These are phyloP conservation scores for Troides helena DNA, from an alignment of 2,888 invertebrate genomes.

Conservation along the genomic window DNA sequence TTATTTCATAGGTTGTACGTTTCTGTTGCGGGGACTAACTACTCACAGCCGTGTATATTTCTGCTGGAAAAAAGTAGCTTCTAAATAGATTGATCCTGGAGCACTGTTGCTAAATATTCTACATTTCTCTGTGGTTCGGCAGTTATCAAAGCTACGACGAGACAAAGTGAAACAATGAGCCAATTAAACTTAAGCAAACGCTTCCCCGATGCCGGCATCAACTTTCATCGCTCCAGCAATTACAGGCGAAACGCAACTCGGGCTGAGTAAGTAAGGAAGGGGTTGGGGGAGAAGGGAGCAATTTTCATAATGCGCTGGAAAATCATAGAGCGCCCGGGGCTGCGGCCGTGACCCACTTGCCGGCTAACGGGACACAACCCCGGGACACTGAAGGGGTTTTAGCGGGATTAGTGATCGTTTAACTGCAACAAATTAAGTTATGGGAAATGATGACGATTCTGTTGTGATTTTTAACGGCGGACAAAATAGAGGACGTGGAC, in stretches of 20 bases:
- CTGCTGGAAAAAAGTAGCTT: too few species aligned
- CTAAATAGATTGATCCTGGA: too few species aligned
- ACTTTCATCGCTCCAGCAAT: background rate
- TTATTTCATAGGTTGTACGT: too few species aligned
- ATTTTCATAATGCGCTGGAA: slow-evolving; percentile 10
- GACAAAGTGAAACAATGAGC: background rate
- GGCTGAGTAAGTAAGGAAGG: background rate
- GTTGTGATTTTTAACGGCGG: too few species aligned
- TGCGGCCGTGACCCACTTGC: slow-evolving; percentile 14
- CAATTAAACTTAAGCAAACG: slow-evolving; percentile 1
- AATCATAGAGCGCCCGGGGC: slow-evolving; percentile 5
- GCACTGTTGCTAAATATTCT: too few species aligned
- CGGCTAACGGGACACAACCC: background rate
- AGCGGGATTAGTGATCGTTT: too few species aligned
- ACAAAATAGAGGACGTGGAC: too few species aligned
- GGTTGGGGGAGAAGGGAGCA: background rate
- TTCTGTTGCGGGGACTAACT: too few species aligned
- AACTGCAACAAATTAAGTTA: too few species aligned
- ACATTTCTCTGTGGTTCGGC: too few species aligned
- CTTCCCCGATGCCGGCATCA: background rate
- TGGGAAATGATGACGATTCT: too few species aligned
- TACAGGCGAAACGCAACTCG: slow-evolving; percentile 2
- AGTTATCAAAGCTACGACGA: background rate
- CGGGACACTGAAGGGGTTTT: background rate
- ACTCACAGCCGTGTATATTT: too few species aligned